Conservation (phyloP, 2,797 vertebrate species). For the Halcyon smyrnensis region DNA sequence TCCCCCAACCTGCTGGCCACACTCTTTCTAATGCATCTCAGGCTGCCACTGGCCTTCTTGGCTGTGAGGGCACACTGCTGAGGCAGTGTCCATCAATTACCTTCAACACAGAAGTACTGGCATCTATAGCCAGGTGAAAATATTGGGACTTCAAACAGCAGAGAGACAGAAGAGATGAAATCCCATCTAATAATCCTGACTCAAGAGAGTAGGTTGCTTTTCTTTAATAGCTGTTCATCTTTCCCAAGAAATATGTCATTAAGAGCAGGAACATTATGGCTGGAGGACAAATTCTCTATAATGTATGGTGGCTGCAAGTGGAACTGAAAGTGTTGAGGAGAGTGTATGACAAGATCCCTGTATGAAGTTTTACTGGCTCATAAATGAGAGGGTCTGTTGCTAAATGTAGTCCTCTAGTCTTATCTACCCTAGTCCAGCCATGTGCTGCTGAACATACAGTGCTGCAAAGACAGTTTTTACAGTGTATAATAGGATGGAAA, state of each 20-base stretch:
- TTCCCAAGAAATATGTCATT: accelerated
- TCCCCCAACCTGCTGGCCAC: no score
- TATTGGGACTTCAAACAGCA: not conserved
- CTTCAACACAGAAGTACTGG: not conserved
- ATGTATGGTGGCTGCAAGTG: not conserved
- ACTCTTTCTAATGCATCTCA: no score
- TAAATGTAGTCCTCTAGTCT: not conserved
- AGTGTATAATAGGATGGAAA: not conserved
- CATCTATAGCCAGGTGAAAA: not conserved
- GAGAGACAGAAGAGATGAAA: not conserved
- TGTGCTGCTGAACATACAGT: no score
- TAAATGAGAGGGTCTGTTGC: not conserved
- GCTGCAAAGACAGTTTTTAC: not conserved
- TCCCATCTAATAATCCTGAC: not conserved
- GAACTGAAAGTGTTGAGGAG: not conserved
- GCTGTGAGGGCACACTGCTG: no score
- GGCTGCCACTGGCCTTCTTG: no score
- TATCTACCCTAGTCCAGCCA: no score
- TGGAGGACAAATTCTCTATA: not conserved
- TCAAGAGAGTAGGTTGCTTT: not conserved
- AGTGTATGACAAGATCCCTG: not conserved
- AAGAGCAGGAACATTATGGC: not conserved
- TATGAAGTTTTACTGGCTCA: not conserved
- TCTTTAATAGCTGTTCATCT: not conserved
- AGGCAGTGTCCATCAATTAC: not conserved